These are phyloP conservation scores for Ctenoplectra terminalis DNA, from an alignment of 1,140 invertebrate species.

Conservation along the genomic window DNA sequence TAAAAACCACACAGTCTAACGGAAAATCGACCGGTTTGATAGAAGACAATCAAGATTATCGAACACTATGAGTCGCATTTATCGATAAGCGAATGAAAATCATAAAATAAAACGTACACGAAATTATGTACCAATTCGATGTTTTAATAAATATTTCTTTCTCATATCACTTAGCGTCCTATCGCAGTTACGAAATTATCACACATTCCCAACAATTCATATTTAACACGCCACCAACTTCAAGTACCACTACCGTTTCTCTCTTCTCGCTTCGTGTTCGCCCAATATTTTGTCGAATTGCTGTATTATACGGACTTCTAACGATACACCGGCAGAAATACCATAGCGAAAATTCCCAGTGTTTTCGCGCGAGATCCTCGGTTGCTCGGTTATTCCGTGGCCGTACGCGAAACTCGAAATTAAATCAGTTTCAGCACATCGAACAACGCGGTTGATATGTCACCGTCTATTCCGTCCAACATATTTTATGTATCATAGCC, in stretches of 20 bases:
- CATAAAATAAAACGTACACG: too few relatives aligned
- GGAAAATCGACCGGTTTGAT: too few relatives aligned
- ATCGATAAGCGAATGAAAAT: too few relatives aligned
- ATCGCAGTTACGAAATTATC: too few relatives aligned
- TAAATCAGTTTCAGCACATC: conserved; percentile 21
- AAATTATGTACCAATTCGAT: too few relatives aligned
- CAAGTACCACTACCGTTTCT: too few relatives aligned
- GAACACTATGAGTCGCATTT: too few relatives aligned
- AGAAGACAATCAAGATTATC: too few relatives aligned
- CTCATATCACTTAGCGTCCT: too few relatives aligned
- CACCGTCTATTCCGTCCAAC: conserved; percentile 1
- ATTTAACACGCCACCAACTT: background rate
- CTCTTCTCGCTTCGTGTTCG: background rate
- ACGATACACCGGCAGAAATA: background rate
- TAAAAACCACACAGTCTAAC: too few relatives aligned
- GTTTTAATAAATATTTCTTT: too few relatives aligned
- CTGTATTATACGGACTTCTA: background rate
- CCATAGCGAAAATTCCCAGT: conserved; percentile 5
- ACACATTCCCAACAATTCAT: too few relatives aligned
- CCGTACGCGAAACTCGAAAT: conserved; percentile 23
- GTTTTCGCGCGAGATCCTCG: conserved; percentile 33
- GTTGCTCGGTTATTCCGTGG: background rate
- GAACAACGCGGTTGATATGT: background rate
- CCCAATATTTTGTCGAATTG: background rate
- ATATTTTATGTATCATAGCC: conserved; percentile 2